Conservation (phyloP, 2,888 invertebrate genomes). For the Chaitophorus viminalis region DNA sequence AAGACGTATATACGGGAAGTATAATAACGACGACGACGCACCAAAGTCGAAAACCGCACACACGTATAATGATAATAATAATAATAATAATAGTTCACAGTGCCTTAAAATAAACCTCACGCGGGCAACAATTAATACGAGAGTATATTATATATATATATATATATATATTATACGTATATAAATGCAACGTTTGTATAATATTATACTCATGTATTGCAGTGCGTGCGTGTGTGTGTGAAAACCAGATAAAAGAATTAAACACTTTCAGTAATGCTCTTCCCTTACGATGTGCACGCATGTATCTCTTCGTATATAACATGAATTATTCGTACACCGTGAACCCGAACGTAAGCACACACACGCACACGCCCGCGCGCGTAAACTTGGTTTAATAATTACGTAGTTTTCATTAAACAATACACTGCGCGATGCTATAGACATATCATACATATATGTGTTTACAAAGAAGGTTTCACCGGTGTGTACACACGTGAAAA, state of each 20-base stretch:
- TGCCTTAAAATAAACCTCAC: slow-evolving; percentile 36
- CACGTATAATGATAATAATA: too few species aligned
- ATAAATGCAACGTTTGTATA: too few species aligned
- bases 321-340: neutral
- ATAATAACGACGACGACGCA: slow-evolving; percentile 26
- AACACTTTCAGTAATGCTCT: slow-evolving; percentile 57
- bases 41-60: neutral
- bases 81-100: slow-evolving; percentile 56
- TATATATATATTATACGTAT: too few species aligned
- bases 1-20: slow-evolving; percentile 59
- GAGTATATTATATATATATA: neutral
- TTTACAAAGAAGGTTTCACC: slow-evolving; percentile 50
- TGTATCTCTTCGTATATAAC: neutral
- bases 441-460: neutral
- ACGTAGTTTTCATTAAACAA: slow-evolving; percentile 39
- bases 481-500: slow-evolving; percentile 34
- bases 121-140: slow-evolving; percentile 36
- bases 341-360: slow-evolving; percentile 22
- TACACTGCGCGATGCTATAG: slow-evolving; percentile 13
- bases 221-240: too few species aligned
- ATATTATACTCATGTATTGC: too few species aligned
- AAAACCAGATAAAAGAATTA: slow-evolving; percentile 54
- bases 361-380: neutral
- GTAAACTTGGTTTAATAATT: slow-evolving; percentile 18
- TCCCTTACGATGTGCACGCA: slow-evolving; percentile 21